Evolutionary conservation across 2,888 invertebrate genomes (phyloP).

Genomic region (Anoplius nigerrimus): DNA sequence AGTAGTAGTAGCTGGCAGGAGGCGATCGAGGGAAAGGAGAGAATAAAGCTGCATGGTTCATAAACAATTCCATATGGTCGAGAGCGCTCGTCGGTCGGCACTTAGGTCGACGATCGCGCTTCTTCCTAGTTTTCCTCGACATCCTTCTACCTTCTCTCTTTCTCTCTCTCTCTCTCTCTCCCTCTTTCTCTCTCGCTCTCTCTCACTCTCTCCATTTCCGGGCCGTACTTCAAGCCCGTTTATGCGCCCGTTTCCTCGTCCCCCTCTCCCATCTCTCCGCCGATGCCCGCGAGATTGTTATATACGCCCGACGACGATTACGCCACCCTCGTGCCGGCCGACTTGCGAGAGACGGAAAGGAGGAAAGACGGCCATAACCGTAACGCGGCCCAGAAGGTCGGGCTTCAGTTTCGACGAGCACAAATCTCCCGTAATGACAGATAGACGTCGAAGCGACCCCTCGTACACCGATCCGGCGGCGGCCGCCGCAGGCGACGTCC

Average conservation of each 20-base stretch:
- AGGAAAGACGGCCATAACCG: conserved; percentile 54
- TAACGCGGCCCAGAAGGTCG: conserved; percentile 58
- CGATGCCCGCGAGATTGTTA: conserved; percentile 59
- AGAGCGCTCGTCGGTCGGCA: conserved; percentile 49
- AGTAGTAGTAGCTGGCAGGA: conserved; percentile 9
- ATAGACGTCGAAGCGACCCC: conserved; percentile 59
- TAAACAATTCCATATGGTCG: conserved; percentile 61
- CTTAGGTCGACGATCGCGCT: conserved; percentile 51
- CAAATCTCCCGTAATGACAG: conserved; percentile 64
- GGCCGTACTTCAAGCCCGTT: conserved; percentile 49
- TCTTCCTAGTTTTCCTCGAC: conserved; percentile 54
- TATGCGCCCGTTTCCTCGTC: conserved; percentile 51
- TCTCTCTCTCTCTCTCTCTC: conserved; percentile 51
- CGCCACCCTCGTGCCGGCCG: conserved; percentile 40
- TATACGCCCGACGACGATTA: conserved; percentile 57
- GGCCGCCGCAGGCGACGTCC: conserved; percentile 19
- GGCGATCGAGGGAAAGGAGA: conserved; percentile 28
- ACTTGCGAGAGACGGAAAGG: conserved; percentile 17
- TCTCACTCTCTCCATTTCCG: conserved; percentile 62
- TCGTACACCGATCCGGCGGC: conserved; percentile 19
- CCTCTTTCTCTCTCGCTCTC: conserved; percentile 47
- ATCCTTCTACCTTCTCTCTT: too few species aligned
- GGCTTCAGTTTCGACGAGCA: conserved; percentile 53
- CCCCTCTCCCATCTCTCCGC: conserved; percentile 53
- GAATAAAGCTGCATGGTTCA: conserved; percentile 58